Conservation (phyloP, 2,113 vertebrate genomes). For the Melanerpes formicivorus region DNA sequence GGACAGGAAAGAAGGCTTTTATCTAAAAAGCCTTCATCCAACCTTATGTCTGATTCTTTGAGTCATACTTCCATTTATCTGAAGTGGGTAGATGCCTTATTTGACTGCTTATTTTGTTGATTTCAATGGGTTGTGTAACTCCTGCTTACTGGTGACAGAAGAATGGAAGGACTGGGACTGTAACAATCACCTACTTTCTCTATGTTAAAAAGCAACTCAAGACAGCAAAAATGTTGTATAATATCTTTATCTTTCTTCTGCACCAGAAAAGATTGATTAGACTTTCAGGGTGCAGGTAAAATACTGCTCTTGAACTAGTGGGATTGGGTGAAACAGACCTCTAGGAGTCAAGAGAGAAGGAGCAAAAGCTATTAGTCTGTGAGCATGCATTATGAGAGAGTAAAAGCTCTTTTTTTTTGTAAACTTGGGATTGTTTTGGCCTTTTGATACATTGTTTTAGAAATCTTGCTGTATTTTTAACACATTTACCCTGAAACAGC, state of each 20-base stretch:
- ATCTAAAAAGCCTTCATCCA: not conserved
- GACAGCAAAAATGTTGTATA: not conserved
- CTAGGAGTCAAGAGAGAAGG: not conserved
- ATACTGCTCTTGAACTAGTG: not conserved
- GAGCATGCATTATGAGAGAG: not conserved
- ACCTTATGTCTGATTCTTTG: not conserved
- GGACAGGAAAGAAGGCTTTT: not conserved
- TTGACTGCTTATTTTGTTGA: not conserved
- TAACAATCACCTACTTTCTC: not conserved
- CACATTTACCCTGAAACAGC: slow-evolving; percentile 17
- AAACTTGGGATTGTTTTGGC: not conserved
- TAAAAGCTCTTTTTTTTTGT: not conserved
- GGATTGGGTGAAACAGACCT: not conserved
- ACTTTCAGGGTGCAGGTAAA: not conserved
- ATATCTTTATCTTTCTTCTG: not conserved
- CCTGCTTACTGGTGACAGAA: not conserved
- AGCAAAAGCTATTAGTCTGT: not conserved
- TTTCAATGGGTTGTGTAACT: not conserved
- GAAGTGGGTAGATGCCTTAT: not conserved
- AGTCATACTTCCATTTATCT: not conserved
- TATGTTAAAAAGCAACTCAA: not conserved
- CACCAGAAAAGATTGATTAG: not conserved
- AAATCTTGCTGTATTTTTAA: slow-evolving; percentile 40
- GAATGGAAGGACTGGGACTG: not conserved
- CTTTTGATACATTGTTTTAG: slow-evolving; percentile 14